Evolutionary conservation across 2,888 invertebrate genomes (phyloP).

Genomic region (Gymnocheta viridis): DNA sequence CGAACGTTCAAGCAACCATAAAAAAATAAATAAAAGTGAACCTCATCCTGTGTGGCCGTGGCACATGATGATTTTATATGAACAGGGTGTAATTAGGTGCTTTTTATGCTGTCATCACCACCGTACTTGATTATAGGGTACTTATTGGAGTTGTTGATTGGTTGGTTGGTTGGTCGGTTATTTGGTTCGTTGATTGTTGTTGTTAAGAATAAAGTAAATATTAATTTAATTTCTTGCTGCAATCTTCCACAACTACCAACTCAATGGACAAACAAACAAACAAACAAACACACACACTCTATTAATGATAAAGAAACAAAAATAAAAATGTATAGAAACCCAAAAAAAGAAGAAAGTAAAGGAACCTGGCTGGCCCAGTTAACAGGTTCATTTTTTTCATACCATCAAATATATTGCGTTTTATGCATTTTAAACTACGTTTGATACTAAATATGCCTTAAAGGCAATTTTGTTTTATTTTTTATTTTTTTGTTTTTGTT

Average conservation of each 20-base stretch:
- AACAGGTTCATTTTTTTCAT: constrained; percentile 57
- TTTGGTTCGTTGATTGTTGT: constrained; percentile 24
- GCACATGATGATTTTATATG: constrained; percentile 65
- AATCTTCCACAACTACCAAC: constrained; percentile 16
- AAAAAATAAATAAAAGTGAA: constrained; percentile 42
- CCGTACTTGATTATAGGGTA: constrained; percentile 80
- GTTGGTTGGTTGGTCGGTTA: constrained; percentile 67
- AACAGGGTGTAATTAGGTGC: constrained; percentile 82
- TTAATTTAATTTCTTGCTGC: constrained; percentile 78
- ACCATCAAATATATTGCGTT: constrained; percentile 25
- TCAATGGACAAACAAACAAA: too few relatives aligned
- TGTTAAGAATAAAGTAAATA: constrained; percentile 79
- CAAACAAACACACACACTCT: not conserved
- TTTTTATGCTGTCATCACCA: constrained; percentile 82
- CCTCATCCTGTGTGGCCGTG: constrained; percentile 67
- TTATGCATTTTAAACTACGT: constrained; percentile 60
- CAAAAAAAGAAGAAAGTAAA: not conserved
- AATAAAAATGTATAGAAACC: not conserved
- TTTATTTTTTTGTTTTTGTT: constrained; percentile 2
- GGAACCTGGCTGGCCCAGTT: not conserved
- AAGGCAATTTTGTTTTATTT: not conserved
- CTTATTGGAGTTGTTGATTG: constrained; percentile 54
- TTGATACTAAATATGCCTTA: constrained; percentile 59
- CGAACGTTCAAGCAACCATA: not conserved
- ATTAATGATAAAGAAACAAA: not conserved